Evolutionary conservation across 2,113 vertebrate genomes (phyloP), one percentile per base, ranked within the genome.

Genomic region (Pao palembangensis): DNA sequence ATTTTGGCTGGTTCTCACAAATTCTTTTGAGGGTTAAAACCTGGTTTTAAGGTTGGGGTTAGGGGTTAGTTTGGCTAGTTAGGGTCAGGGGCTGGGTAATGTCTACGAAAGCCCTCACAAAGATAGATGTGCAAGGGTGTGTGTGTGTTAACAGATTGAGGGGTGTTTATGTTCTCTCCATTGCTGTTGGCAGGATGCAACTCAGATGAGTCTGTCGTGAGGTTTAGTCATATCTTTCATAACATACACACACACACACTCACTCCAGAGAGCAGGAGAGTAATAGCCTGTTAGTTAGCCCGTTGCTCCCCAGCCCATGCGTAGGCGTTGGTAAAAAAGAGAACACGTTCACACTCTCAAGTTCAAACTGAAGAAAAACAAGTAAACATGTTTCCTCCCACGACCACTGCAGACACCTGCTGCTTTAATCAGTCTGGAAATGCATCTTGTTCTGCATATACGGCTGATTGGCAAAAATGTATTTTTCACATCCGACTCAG

Each of bases 201-300:
- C 69, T 73, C 57, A 53, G 42, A 67, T 73, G 70, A 58, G 38
- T 51, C 68, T 52, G 67, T 76, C 42, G 21, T 71, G 31, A 76
- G 76, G 52, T 69, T 79, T 79, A 80, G 78, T 80, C 68, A 79
- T 58, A 52, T 80, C 59, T 78, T 81, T 76, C 71, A 67, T 73
- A 78, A 80, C 19, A 44, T 16, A 25, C 19, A 42, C 8, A 53
- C 48, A 54, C 50, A 25, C 43, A 49, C 48, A 58, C 58, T 47
- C 47, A 20, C 69, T 66, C 73, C 58, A 58, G 66, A 67, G 74
- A 81, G 60, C 62, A 64, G 69, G 8, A 69, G 68, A 65, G 82
- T 75, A 75, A 81, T 80, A 74, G 74, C 69, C 69, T 73, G 74
- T 80, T 87, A 83, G 81, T 85, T 78, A 76, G 71, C 76, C 61